phyloP scores from a whole-genome alignment of 2,888 invertebrate genomes.

The Trissoscelio sp. region DNA sequence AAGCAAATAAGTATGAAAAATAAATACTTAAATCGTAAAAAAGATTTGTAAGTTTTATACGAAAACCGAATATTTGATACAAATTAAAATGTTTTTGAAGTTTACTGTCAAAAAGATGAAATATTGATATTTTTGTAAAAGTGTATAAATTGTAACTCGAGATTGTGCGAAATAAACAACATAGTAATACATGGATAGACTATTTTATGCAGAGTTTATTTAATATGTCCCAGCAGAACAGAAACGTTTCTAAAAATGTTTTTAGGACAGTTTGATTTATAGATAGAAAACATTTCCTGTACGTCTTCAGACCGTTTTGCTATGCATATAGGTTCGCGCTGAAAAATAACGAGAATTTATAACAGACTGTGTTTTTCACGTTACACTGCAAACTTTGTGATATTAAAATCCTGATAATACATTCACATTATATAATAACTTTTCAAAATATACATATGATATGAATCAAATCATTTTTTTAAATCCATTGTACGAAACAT shows the following conservation, averaged over 20 bases:
- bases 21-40: too few relatives aligned
- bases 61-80: too few relatives aligned
- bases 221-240: constrained; percentile 42
- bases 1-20: too few relatives aligned
- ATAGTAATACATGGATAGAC: constrained; percentile 31
- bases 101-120: constrained; percentile 1
- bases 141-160: constrained; percentile 24
- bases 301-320: constrained; percentile 35
- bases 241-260: constrained; percentile 39
- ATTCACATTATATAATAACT: too few relatives aligned
- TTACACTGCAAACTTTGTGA: constrained; percentile 16
- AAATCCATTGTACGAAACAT: too few relatives aligned
- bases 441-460: too few relatives aligned
- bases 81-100: too few relatives aligned
- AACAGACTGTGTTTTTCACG: constrained; percentile 16
- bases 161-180: constrained; percentile 29
- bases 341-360: constrained; percentile 42
- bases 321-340: constrained; percentile 13
- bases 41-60: too few relatives aligned
- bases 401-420: neutral
- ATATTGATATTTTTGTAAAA: constrained; percentile 14
- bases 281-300: constrained; percentile 43
- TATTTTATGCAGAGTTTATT: constrained; percentile 44
- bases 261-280: constrained; percentile 41
- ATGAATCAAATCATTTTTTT: too few relatives aligned